Evolutionary conservation across 2,113 vertebrate genomes (phyloP).

Genomic region (Fukomys damarensis): DNA sequence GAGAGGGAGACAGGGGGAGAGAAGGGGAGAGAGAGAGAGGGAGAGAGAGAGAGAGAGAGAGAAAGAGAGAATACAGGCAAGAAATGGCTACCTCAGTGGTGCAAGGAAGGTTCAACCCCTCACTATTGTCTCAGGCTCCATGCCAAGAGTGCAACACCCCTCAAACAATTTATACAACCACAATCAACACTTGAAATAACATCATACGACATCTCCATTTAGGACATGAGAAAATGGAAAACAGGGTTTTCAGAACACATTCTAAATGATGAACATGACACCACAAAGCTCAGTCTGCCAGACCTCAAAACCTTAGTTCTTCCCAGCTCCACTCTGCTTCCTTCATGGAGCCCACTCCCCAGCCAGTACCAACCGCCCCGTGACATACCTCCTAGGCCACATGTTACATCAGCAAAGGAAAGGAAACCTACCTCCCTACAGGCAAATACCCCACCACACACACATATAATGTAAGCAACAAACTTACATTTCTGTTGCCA

Average conservation of each 20-base stretch:
- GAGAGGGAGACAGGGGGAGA: not conserved
- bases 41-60: no score
- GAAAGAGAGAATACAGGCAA: not conserved
- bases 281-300: not conserved
- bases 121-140: rapidly evolving
- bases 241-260: not conserved
- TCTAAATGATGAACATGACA: not conserved
- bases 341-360: not conserved
- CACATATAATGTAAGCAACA: not conserved
- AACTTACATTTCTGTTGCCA: not conserved
- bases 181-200: not conserved
- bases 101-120: rapidly evolving
- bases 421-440: not conserved
- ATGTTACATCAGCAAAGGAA: not conserved
- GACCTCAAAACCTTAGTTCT: not conserved
- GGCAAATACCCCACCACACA: not conserved
- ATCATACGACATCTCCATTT: not conserved
- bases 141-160: not conserved
- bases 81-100: rapidly evolving
- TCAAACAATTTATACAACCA: not conserved
- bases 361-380: rapidly evolving
- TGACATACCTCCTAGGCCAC: not conserved
- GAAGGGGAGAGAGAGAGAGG: no score
- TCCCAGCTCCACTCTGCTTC: not conserved
- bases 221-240: not conserved